These are phyloP conservation scores for Holocentrus rufus DNA, from an alignment of 2,797 vertebrate genomes.

Conservation along the genomic window DNA sequence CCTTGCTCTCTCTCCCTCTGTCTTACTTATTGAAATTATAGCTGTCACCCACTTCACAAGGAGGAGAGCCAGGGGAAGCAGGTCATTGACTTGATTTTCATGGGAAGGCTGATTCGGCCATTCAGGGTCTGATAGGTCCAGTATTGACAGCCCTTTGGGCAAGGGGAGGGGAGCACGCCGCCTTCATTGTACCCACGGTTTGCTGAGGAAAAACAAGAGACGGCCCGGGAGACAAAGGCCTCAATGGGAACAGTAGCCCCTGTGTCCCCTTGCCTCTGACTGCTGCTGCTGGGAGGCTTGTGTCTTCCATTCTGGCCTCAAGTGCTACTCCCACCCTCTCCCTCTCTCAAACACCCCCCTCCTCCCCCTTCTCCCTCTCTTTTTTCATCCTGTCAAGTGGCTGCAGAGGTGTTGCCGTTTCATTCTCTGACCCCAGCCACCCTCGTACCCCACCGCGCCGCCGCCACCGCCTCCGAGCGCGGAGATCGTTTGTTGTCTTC, in stretches of 20 bases:
- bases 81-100: slow-evolving; percentile 97
- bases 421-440: slow-evolving; percentile 66
- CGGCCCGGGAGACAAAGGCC: slow-evolving; percentile 86
- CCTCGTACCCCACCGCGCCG: slow-evolving; percentile 49
- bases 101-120: slow-evolving; percentile 92
- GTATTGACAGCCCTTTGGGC: slow-evolving; percentile 84
- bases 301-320: slow-evolving; percentile 82
- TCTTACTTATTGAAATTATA: slow-evolving; percentile 87
- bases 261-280: slow-evolving; percentile 85
- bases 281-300: slow-evolving; percentile 81
- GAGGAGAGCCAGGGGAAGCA: slow-evolving; percentile 83
- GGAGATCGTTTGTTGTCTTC: slow-evolving; percentile 75
- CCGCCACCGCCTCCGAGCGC: slow-evolving; percentile 52
- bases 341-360: slow-evolving; percentile 71
- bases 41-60: slow-evolving; percentile 84
- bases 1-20: slow-evolving; percentile 43
- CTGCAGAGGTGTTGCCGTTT: slow-evolving; percentile 80
- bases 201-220: slow-evolving; percentile 90
- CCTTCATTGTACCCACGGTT: slow-evolving; percentile 84
- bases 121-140: slow-evolving; percentile 82
- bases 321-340: slow-evolving; percentile 82
- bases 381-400: slow-evolving; percentile 80
- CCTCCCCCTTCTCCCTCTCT: slow-evolving; percentile 65
- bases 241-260: slow-evolving; percentile 91
- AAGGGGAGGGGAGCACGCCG: slow-evolving; percentile 80